phyloP scores from a whole-genome alignment of 2,888 invertebrate species.

The Epirrhoe tristata region DNA sequence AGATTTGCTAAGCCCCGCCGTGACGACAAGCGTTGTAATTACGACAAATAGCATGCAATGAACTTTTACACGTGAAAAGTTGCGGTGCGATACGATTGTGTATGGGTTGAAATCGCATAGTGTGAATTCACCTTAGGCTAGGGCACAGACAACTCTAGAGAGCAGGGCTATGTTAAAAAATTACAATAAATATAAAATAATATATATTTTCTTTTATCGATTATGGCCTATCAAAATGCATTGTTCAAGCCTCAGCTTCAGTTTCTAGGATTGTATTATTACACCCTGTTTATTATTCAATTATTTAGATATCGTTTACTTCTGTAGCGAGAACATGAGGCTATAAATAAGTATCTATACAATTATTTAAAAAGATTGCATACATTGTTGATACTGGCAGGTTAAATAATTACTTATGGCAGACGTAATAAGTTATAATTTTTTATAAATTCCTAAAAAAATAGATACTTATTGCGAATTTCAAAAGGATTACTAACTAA shows the following conservation, averaged over 20 bases:
- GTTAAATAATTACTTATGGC: conserved; percentile 41
- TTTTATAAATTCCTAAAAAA: conserved; percentile 43
- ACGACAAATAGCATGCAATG: no score
- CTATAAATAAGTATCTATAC: conserved; percentile 17
- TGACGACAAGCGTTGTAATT: no score
- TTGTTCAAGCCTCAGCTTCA: background rate
- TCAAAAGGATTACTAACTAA: conserved; percentile 24
- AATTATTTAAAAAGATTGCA: background rate
- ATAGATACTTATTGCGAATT: conserved; percentile 36
- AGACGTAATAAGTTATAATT: conserved; percentile 41
- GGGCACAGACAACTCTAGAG: no score
- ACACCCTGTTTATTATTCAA: background rate
- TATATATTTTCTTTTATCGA: no score
- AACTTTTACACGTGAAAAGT: no score
- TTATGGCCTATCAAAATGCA: no score
- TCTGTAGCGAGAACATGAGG: background rate
- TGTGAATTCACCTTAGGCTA: no score
- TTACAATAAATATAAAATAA: no score
- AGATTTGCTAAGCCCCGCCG: no score
- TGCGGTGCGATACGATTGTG: no score
- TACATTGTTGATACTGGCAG: conserved; percentile 31
- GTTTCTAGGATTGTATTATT: background rate
- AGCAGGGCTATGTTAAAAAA: no score
- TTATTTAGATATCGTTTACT: conserved; percentile 1
- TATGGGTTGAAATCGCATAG: no score